A percentile compares a stretch with the other conserved stretches of the same genome.
Conservation (phyloP, 2,113 vertebrate genomes). For the Mus pahari region DNA sequence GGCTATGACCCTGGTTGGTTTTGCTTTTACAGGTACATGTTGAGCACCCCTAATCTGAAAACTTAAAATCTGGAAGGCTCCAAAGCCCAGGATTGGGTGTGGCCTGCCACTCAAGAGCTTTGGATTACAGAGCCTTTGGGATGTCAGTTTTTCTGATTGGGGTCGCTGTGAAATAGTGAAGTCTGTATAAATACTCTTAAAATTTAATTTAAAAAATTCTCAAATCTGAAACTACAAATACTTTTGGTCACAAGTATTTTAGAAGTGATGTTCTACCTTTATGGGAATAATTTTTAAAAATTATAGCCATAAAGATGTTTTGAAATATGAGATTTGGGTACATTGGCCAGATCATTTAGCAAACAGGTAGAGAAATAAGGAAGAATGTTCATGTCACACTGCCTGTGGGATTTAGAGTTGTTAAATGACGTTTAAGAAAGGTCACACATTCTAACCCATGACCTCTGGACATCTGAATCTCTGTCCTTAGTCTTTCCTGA, state of each 20-base stretch:
- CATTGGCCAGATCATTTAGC: slow-evolving; percentile 23
- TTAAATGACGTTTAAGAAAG: neutral
- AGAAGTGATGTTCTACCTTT: neutral
- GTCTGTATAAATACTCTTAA: neutral
- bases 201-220: neutral
- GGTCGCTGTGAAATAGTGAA: neutral
- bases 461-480: neutral
- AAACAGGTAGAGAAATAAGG: slow-evolving; percentile 28
- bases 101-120: neutral
- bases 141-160: neutral
- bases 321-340: slow-evolving; percentile 4
- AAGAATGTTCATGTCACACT: neutral
- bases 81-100: neutral
- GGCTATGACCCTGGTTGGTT: slow-evolving; percentile 2
- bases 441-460: too few species aligned
- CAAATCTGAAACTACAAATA: neutral
- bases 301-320: neutral
- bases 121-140: neutral
- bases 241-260: neutral
- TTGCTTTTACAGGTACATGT: neutral
- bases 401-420: neutral
- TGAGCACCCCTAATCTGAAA: neutral
- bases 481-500: neutral
- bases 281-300: slow-evolving; percentile 18
- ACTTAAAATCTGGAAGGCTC: neutral